Base-by-base conservation (phyloP, 2,797 vertebrate genomes). In the Melanogrammus aeglefinus region DNA sequence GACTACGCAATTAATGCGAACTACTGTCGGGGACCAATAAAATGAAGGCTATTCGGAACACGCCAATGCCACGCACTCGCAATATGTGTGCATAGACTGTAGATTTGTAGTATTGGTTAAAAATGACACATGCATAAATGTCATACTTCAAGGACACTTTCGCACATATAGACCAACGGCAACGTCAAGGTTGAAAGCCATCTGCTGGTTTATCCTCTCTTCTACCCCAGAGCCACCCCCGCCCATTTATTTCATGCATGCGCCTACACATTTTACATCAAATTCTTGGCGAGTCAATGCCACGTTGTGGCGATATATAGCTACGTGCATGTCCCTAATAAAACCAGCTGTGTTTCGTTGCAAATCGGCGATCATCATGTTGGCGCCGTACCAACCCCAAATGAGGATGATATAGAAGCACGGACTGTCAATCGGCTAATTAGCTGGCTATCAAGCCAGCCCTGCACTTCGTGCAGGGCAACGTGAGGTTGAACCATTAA, bases 111-210 rank as follows among this genome's bases (percentile, higher is more conserved):
- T 41, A 44, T 12, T 74, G 84, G 66, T 77, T 57, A 24, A 73
- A 73, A 38, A 75, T 78, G 71, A 80, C 80, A 85, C 83, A 78
- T 78, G 79, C 74, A 79, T 79, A 85, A 87, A 93, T 89, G 63
- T 69, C 24, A 88, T 87, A 81, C 85, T 89, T 92, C 91, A 93
- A 92, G 89, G 92, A 84, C 91, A 90, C 79, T 39, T 86, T 88
- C 90, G 86, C 84, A 88, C 80, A 83, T 44, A 76, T 82, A 81
- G 77, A 84, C 77, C 85, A 72, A 72, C 72, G 71, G 73, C 73
- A 86, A 88, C 89, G 91, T 88, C 91, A 94, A 92, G 92, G 92
- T 92, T 94, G 91, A 91, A 87, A 90, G 84, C 85, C 83, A 77
- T 82, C 88, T 82, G 78, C 31, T 12, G 82, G 85, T 82, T 85